Evolutionary conservation across 2,888 invertebrate species (phyloP).

Genomic region (Leptopterna dolabrata): DNA sequence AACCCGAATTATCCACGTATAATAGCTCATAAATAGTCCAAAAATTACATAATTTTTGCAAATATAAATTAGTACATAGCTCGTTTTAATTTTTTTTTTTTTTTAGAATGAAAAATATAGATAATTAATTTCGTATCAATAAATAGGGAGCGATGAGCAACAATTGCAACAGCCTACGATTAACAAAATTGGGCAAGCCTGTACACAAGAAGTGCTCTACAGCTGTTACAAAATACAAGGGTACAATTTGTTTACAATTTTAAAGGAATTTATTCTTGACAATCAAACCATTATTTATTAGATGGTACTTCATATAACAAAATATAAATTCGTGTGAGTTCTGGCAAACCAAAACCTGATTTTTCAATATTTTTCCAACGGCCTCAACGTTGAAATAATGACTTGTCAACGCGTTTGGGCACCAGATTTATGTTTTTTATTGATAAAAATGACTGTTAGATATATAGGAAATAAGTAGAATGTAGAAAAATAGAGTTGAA

Average conservation of each 20-base stretch:
- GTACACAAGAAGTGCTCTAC: slow-evolving; percentile 19
- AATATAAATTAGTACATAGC: neutral
- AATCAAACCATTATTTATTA: too few species aligned
- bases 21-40: neutral
- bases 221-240: neutral
- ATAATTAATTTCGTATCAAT: neutral
- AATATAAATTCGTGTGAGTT: neutral
- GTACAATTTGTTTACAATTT: neutral
- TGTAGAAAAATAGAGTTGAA: neutral
- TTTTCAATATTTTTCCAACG: neutral
- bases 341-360: neutral
- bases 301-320: neutral
- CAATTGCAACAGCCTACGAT: slow-evolving; percentile 2
- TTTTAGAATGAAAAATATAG: neutral
- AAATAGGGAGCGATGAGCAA: slow-evolving; percentile 19
- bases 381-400: neutral
- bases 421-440: neutral
- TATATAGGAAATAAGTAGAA: neutral
- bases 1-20: neutral
- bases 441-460: neutral
- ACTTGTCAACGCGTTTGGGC: slow-evolving; percentile 3
- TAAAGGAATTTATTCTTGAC: too few species aligned
- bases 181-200: slow-evolving; percentile 1
- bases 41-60: neutral
- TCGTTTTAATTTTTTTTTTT: neutral